These are phyloP conservation scores for Tachina fera DNA, from an alignment of 2,888 invertebrate genomes.

Conservation along the genomic window DNA sequence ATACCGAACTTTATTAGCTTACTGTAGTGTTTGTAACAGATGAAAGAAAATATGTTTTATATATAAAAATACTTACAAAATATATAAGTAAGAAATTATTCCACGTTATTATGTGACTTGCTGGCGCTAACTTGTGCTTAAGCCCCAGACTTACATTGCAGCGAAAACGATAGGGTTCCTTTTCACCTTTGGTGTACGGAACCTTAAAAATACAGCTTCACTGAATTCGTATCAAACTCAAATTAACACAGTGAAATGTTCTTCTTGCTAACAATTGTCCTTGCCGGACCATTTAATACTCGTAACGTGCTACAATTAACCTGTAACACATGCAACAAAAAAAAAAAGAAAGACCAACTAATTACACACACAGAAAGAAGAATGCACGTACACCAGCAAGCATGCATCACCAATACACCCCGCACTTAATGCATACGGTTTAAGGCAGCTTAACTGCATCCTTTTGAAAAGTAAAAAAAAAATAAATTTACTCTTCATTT, in stretches of 20 bases:
- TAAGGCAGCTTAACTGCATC: neutral
- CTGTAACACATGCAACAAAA: constrained; percentile 63
- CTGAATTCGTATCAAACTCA: constrained; percentile 18
- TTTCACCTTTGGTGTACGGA: too few relatives aligned
- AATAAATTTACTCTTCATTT: neutral
- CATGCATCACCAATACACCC: constrained; percentile 19
- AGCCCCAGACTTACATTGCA: too few relatives aligned
- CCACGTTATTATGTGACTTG: too few relatives aligned
- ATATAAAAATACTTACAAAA: neutral
- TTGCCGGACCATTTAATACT: constrained; percentile 68
- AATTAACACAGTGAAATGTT: constrained; percentile 19
- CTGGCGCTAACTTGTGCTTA: too few relatives aligned
- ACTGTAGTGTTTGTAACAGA: neutral
- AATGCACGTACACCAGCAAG: constrained; percentile 35
- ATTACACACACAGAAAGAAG: constrained; percentile 43
- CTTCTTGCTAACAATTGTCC: constrained; percentile 55
- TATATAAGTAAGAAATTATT: too few relatives aligned
- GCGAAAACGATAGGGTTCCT: too few relatives aligned
- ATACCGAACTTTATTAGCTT: neutral
- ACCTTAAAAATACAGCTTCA: constrained; percentile 1
- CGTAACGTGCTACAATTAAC: constrained; percentile 71
- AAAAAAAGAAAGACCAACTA: constrained; percentile 48
- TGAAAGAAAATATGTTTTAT: neutral
- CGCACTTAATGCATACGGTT: constrained; percentile 19
- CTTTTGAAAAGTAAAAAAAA: constrained; percentile 10